Base-by-base conservation (phyloP, 1,140 invertebrate genomes). In the Spodoptera frugiperda region DNA sequence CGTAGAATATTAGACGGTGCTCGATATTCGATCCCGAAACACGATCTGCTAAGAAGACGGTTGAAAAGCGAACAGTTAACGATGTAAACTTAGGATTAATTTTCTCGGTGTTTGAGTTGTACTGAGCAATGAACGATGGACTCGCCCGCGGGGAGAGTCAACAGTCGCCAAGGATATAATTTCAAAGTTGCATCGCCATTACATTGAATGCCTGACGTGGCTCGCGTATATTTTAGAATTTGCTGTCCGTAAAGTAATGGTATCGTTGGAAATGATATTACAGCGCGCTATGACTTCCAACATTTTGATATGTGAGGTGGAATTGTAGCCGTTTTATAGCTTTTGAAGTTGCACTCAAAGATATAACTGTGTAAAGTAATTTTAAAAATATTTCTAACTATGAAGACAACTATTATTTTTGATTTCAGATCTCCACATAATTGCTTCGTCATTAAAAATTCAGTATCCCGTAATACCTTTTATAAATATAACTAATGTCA, bases 1-100 rank as follows among this genome's bases (percentile, higher is more conserved):
- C 74, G 74, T 76, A 76, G 74, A 76, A 76, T 76, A 76, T 76
- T 76, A 76, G 51, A 68, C 51, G 74, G 30, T 67, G 17, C 48
- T 73, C 55, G 59, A 67, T 76, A 68, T 68, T 49, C 53, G 74
- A 76, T 76, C 51, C 72, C 80, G 80, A 76, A 79, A 79, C 65
- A 72, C 78, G 78, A 82, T 79, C 74, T 79, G 51, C 59, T 72
- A 76, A 78, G 54, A 61, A 68, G 48, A 67, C 72, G 73, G 79
- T 79, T 72, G 75, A 78, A 82, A 82, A 82, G 77, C 75, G 77
- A 78, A 82, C 80, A 67, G 80, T 79, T 79, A 82, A 75, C 63
- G 80, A 82, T 79, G 80, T 82, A 76, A 82, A 79, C 76, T 75
- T 70, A 54, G 77, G 80, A 82, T 82, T 82, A 82, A 82, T 82